Conservation (phyloP, 2,113 vertebrate genomes). For the Condylura cristata region DNA sequence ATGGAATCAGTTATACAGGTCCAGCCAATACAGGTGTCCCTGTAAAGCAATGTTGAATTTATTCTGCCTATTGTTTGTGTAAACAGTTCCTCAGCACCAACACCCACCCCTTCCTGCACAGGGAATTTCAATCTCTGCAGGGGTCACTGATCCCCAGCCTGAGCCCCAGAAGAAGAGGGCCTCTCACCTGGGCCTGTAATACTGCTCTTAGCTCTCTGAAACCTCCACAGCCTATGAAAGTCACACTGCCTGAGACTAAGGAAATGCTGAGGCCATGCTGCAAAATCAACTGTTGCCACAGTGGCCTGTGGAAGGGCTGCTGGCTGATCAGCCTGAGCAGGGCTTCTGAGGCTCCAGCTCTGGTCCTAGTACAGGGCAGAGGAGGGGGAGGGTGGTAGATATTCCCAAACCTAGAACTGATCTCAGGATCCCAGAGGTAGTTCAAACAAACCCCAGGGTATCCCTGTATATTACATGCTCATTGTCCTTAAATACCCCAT, state of each 20-base stretch:
- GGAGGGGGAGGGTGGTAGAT: neutral
- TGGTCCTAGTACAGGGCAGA: neutral
- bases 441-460: neutral
- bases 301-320: neutral
- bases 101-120: neutral
- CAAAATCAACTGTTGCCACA: neutral
- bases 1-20: neutral
- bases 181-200: neutral
- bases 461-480: neutral
- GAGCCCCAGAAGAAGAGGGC: neutral
- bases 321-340: rapidly evolving
- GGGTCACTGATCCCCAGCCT: neutral
- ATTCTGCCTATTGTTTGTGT: constrained; percentile 20
- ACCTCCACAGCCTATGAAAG: neutral
- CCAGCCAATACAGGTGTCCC: constrained; percentile 39
- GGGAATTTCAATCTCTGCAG: neutral
- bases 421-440: neutral
- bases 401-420: neutral
- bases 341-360: neutral
- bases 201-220: neutral
- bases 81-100: neutral
- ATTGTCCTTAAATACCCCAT: neutral
- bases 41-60: neutral
- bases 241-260: neutral
- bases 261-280: neutral